A percentile compares a stretch with the other conserved stretches of the same genome.
Conservation (phyloP, 2,797 vertebrate species). For the Lutjanus campechanus region DNA sequence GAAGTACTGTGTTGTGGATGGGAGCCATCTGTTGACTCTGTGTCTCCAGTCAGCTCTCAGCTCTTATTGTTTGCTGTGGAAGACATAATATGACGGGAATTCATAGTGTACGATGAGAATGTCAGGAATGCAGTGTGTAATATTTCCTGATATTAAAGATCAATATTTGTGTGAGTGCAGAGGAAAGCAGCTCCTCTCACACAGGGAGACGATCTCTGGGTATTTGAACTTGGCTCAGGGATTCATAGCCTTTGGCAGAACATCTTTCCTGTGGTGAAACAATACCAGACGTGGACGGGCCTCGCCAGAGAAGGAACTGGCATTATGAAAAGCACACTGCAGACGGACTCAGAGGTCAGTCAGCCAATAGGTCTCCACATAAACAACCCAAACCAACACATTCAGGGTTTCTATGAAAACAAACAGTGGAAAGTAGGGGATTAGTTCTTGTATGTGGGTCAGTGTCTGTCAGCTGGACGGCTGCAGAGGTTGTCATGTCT, state of each 20-base stretch:
- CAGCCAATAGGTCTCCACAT: constrained; percentile 47
- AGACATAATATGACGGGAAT: constrained; percentile 27
- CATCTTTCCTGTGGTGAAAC: constrained; percentile 64
- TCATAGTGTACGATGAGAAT: constrained; percentile 33
- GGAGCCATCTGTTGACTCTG: constrained; percentile 46
- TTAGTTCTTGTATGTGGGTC: constrained; percentile 62
- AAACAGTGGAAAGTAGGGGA: constrained; percentile 62
- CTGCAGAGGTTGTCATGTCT: constrained; percentile 54
- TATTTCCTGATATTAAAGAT: constrained; percentile 71
- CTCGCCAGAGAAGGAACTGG: constrained; percentile 52
- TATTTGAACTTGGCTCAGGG: constrained; percentile 60
- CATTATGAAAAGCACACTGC: constrained; percentile 51
- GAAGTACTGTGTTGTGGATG: constrained; percentile 43
- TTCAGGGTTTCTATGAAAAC: constrained; percentile 62
- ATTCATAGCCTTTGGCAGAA: constrained; percentile 62
- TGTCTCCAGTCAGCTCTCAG: constrained; percentile 14
- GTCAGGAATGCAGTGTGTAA: constrained; percentile 51
- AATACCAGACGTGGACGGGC: constrained; percentile 50
- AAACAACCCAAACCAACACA: constrained; percentile 61
- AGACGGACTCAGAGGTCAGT: constrained; percentile 52
- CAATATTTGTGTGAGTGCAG: constrained; percentile 67
- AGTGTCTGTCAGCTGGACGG: constrained; percentile 49
- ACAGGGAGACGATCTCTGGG: constrained; percentile 52
- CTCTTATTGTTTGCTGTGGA: constrained; percentile 46
- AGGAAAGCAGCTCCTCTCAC: constrained; percentile 18